Base-by-base conservation (phyloP, 2,888 invertebrate genomes). In the Rhaphigaster nebulosa region DNA sequence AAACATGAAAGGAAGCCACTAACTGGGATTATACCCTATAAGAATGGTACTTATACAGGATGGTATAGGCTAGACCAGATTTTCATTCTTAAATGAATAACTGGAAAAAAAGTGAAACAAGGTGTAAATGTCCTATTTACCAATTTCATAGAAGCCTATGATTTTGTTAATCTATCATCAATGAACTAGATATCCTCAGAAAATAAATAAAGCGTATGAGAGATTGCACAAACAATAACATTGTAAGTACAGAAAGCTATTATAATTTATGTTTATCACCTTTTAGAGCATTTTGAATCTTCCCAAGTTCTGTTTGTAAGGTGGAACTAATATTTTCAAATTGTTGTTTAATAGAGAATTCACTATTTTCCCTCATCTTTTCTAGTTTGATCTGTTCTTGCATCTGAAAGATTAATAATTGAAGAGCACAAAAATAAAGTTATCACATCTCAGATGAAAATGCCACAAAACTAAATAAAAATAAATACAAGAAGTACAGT, bases 251-350 rank as follows among this genome's bases (percentile, higher is more conserved):
- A 54, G 54, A 3, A 29, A 29, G 29, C 29, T 18, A 29, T 65
- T 65, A 18, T 65, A 20, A 90, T 65, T 50, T 38, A 84, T 50
- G 29, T 50, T 26, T 50, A 80, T 91, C 91, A 92, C 92, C 92
- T 92, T 93, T 93, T n/a, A 93, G 90, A 80, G 92, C 92, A 34
- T 92, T 92, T 88, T 93, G 93, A 23, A 93, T 92, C 91, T 92
- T 93, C 52, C 92, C 92, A n/a, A 93, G 91, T 90, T 93, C 93
- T 41, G 92, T 91, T 50, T 93, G 92, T 87, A 93, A 92, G 88
- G 93, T 93, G 54, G 92, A 92, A 89, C 93, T 91, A 13, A 93
- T 93, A 56, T 93, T 92, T 90, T 93, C 93, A 90, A 93, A 93
- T 87, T 93, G 93, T 60, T 93, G 92, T 87, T 92, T 92, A 76